These are phyloP conservation scores for Drosophila trichaetosa DNA, from an alignment of 2,888 invertebrate genomes.

Conservation along the genomic window DNA sequence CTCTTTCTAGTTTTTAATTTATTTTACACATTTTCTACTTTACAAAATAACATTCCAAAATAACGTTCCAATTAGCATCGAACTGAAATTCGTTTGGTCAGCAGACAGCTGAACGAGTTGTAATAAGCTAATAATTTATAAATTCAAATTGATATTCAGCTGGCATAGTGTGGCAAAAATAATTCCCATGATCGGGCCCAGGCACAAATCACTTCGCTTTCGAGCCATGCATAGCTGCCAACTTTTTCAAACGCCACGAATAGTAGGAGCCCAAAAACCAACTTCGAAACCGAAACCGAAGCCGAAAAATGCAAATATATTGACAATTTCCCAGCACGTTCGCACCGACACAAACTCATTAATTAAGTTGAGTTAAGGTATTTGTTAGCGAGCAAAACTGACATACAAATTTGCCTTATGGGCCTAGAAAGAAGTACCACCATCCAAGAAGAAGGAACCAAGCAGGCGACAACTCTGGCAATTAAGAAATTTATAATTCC, in stretches of 20 bases:
- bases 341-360: slow-evolving; percentile 70
- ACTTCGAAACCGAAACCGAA: slow-evolving; percentile 6
- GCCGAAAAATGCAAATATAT: slow-evolving; percentile 68
- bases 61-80: slow-evolving; percentile 55
- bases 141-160: slow-evolving; percentile 73
- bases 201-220: slow-evolving; percentile 62
- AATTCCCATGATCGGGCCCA: slow-evolving; percentile 72
- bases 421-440: slow-evolving; percentile 21
- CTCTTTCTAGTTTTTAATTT: neutral
- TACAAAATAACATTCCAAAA: neutral
- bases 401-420: slow-evolving; percentile 50
- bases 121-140: slow-evolving; percentile 79
- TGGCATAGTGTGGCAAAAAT: slow-evolving; percentile 75
- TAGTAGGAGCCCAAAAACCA: neutral
- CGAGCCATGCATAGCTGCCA: slow-evolving; percentile 21
- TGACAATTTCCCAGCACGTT: slow-evolving; percentile 80
- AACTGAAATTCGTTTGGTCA: slow-evolving; percentile 25
- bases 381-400: slow-evolving; percentile 15
- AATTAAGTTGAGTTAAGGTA: slow-evolving; percentile 63
- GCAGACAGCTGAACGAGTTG: slow-evolving; percentile 66
- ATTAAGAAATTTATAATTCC: slow-evolving; percentile 70
- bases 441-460: neutral
- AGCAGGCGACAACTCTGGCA: slow-evolving; percentile 50
- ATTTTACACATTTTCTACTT: neutral
- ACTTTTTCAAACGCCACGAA: slow-evolving; percentile 15